These are phyloP conservation scores for Aplodontia rufa DNA, from an alignment of 2,113 vertebrate genomes.

Conservation along the genomic window DNA sequence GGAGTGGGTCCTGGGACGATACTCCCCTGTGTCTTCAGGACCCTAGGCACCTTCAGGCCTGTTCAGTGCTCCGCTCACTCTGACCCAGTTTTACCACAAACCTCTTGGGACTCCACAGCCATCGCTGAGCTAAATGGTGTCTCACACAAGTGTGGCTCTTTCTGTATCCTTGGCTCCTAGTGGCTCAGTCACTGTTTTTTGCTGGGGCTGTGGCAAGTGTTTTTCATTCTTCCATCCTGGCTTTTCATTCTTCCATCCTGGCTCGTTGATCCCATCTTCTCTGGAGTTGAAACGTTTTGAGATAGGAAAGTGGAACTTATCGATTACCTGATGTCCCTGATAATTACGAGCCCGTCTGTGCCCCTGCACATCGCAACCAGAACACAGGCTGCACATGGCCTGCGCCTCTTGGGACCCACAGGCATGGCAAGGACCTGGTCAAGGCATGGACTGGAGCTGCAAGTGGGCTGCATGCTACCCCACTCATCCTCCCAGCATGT, in stretches of 20 bases:
- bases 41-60: neutral
- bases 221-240: too few species aligned
- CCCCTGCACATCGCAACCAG: neutral
- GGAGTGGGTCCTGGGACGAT: too few species aligned
- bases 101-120: too few species aligned
- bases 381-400: neutral
- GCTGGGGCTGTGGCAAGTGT: too few species aligned
- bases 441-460: too few species aligned
- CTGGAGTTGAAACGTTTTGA: neutral
- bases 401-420: neutral
- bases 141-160: too few species aligned
- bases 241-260: neutral
- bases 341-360: neutral
- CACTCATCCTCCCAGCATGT: neutral
- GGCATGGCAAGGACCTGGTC: too few species aligned
- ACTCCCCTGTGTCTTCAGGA: too few species aligned
- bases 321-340: neutral
- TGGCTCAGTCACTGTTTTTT: too few species aligned
- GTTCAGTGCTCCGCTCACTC: neutral
- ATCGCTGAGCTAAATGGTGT: too few species aligned
- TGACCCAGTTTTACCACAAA: neutral
- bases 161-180: too few species aligned
- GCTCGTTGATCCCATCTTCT: neutral
- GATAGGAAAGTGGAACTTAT: neutral
- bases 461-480: neutral